Base-by-base conservation (phyloP, 2,888 invertebrate species). In the Acrocyrtus sp. region DNA sequence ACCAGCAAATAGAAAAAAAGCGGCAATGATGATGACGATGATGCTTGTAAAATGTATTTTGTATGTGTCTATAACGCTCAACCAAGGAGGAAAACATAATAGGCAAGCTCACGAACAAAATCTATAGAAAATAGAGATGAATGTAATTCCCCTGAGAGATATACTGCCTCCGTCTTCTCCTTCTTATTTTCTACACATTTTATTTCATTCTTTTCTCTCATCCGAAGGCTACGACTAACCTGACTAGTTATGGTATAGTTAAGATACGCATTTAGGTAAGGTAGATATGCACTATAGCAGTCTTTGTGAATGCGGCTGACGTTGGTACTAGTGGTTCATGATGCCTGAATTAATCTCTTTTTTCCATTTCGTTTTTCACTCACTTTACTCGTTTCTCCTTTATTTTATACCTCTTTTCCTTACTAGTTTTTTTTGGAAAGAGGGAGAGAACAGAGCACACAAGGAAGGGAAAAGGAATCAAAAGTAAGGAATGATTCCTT, bases 281-380 rank as follows among this genome's bases (percentile, higher is more conserved):
- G 10, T 39, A 53, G 27, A 17, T 45, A 17, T 45, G 15, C 19
- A 45, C 17, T 3, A 15, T 45, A 60, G 17, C n/a, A 22, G 22
- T 50, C 39, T 43, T 41, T 22, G 43, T 41, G 39, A 63, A 48
- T 56, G 53, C 26, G 57, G 61, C 50, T 58, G 58, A 50, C 19
- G 43, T 43, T 62, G 41, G 29, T 61, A 45, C 34, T 74, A 72
- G 75, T 72, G 76, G 79, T 79, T 79, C 79, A 77, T 79, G 79
- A 78, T 78, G 79, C 78, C 70, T 72, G 76, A 79, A 77, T 79
- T 79, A 79, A 79, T 79, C 79, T 77, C 76, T 76, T 79, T 78
- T 76, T 78, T 77, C 73, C 72, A 75, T 79, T 79, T 75, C 76
- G 72, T 73, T 74, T 70, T 70, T 63, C 69, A 57, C 70, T 70